Base-by-base conservation (phyloP, 2,113 vertebrate species). In the Chlamydotis undulata region DNA sequence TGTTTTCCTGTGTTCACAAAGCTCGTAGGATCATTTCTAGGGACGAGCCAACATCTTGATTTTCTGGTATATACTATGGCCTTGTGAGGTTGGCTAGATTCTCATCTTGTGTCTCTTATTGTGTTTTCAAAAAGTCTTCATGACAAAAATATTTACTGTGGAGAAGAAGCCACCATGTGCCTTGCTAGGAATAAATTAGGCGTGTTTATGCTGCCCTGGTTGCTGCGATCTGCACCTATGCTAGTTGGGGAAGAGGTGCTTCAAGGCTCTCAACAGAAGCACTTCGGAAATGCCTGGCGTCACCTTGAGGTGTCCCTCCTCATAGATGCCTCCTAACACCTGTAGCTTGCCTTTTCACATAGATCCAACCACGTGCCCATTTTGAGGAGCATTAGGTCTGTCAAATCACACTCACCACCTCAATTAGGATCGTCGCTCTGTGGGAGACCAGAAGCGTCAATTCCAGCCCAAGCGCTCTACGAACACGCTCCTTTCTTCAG, bases 291-390 rank as follows among this genome's bases (percentile, higher is more conserved):
- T 41, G 41, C 41, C 12, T 41, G 41, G 41, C 6, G 14, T 41
- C 28, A 50, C 23, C 31, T n/a, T 2, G 1, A 5, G 0, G 4
- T 15, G 23, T 24, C n/a, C 45, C 18, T 77, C 19, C 29, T 13
- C 2, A n/a, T 4, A 57, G 57, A 83, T 1, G 2, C 39, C 56
- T 78, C n/a, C 5, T n/a, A 14, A 31, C 19, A 61, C n/a, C 31
- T 31, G 23, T n/a, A 80, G 31, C 47, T 37, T 21, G 19, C 57
- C 55, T 70, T 35, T 37, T 29, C 45, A 11, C 28, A 39, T 1
- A 61, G 50, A 65, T 39, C n/a, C 63, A 82, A n/a, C 11, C 0
- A 0, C 2, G 16, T 57, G 14, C 4, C 43, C 4, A 2, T 49
- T 76, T 43, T 43, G 41, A 43, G 41, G 41, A 43, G 41, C 41